These are phyloP conservation scores for Rhagoletis pomonella DNA, from an alignment of 1,140 invertebrate genomes.

Conservation along the genomic window DNA sequence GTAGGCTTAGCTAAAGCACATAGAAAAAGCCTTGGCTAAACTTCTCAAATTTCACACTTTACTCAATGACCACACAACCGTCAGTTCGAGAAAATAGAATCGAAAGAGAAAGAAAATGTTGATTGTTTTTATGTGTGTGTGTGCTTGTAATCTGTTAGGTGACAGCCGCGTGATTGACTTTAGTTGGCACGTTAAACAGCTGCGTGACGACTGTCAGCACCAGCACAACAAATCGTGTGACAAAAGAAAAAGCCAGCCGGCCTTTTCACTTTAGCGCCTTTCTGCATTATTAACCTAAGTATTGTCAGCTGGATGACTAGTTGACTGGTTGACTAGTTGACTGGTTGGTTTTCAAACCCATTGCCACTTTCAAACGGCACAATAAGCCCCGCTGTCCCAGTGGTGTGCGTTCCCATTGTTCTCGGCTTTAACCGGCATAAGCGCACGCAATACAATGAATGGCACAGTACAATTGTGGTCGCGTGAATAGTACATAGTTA, in stretches of 20 bases:
- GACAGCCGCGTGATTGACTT: neutral
- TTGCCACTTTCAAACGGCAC: neutral
- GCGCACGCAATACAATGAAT: neutral
- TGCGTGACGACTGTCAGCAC: neutral
- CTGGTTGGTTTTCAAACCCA: constrained; percentile 28
- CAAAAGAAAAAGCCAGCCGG: neutral
- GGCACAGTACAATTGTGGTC: neutral
- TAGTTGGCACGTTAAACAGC: constrained; percentile 10
- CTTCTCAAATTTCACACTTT: neutral
- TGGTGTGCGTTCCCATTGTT: constrained; percentile 42
- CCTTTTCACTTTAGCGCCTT: constrained; percentile 12
- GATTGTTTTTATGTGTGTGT: neutral
- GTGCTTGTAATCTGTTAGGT: neutral
- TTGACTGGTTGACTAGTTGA: neutral
- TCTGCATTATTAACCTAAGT: neutral
- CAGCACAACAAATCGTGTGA: neutral
- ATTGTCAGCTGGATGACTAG: constrained; percentile 31
- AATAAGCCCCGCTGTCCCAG: neutral
- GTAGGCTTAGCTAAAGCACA: neutral
- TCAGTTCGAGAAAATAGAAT: neutral
- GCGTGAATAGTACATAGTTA: neutral
- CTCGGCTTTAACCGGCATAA: neutral
- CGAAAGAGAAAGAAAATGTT: neutral
- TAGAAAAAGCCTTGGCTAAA: neutral
- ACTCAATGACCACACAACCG: neutral